Percentiles rank a stretch among this genome's conserved stretches.
phyloP scores from a whole-genome alignment of 2,888 invertebrate genomes.

The Steinernema carpocapsae region DNA sequence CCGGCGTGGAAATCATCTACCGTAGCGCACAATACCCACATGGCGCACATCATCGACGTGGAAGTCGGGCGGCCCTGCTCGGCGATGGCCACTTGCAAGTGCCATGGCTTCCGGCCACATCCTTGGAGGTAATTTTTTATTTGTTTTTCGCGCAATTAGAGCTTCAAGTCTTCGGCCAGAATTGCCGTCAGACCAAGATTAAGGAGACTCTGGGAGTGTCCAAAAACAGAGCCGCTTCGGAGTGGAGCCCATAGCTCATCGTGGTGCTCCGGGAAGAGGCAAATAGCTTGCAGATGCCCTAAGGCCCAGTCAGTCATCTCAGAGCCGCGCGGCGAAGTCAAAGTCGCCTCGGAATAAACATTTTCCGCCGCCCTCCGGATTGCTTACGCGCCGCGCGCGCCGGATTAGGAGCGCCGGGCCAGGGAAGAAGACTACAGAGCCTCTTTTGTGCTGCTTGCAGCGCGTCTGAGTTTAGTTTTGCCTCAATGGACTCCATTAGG shows the following conservation, averaged over 20 bases:
- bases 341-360: conserved; percentile 27
- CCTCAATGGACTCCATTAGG: conserved; percentile 25
- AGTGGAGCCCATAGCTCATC: background rate
- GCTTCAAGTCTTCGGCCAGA: background rate
- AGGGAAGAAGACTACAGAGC: too few relatives aligned
- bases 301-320: conserved; percentile 21
- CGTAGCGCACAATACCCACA: background rate
- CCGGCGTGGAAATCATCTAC: conserved; percentile 15
- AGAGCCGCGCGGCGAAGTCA: background rate
- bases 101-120: conserved; percentile 53
- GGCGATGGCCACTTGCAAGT: conserved; percentile 47
- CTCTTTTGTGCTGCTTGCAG: too few relatives aligned
- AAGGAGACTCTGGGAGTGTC: background rate
- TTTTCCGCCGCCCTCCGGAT: background rate
- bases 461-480: conserved; percentile 7
- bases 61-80: conserved; percentile 51
- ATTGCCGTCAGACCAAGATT: background rate
- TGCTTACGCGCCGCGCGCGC: background rate
- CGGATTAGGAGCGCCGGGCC: conserved; percentile 12
- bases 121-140: conserved; percentile 50
- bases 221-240: too few relatives aligned
- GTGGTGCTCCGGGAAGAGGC: background rate
- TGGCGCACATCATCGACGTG: conserved; percentile 43
- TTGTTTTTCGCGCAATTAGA: conserved; percentile 15
- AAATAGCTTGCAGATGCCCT: background rate